Evolutionary conservation across 2,113 vertebrate species (phyloP).

Genomic region (Megaceryle torquata): DNA sequence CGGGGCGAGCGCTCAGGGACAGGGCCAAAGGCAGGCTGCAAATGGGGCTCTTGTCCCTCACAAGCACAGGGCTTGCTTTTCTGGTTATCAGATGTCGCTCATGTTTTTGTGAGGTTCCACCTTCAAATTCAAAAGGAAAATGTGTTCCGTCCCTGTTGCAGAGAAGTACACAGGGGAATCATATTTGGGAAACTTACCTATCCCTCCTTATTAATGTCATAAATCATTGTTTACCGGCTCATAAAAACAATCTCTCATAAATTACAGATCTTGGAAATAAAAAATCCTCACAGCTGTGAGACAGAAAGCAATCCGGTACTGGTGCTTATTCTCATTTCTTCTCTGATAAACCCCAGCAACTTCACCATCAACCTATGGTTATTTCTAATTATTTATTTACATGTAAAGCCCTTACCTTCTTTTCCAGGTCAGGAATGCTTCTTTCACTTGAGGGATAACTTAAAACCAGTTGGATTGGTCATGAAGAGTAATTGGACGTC

Average conservation of each 20-base stretch:
- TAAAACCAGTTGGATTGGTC: constrained; percentile 45
- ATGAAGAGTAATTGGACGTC: constrained; percentile 18
- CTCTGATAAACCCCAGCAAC: background rate
- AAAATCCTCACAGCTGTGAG: background rate
- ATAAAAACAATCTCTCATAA: constrained; percentile 35
- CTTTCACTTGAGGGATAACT: constrained; percentile 31
- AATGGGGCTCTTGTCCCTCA: background rate
- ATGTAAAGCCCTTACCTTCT: background rate
- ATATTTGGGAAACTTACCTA: constrained; percentile 7
- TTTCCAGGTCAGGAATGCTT: constrained; percentile 27
- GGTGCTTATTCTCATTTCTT: background rate
- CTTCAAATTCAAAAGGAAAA: background rate
- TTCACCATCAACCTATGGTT: background rate
- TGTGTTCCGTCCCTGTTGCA: background rate
- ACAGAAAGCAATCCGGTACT: background rate
- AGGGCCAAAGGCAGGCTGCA: background rate
- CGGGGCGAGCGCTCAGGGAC: fast-evolving
- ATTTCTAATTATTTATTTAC: constrained; percentile 49
- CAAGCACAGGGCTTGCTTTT: background rate
- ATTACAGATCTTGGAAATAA: background rate
- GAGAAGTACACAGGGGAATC: background rate
- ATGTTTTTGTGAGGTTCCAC: background rate
- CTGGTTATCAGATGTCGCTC: background rate
- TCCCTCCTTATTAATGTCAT: constrained; percentile 34
- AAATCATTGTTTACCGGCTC: constrained; percentile 35